Evolutionary conservation across 2,888 invertebrate species (phyloP).

Genomic region (Acronicta alni): DNA sequence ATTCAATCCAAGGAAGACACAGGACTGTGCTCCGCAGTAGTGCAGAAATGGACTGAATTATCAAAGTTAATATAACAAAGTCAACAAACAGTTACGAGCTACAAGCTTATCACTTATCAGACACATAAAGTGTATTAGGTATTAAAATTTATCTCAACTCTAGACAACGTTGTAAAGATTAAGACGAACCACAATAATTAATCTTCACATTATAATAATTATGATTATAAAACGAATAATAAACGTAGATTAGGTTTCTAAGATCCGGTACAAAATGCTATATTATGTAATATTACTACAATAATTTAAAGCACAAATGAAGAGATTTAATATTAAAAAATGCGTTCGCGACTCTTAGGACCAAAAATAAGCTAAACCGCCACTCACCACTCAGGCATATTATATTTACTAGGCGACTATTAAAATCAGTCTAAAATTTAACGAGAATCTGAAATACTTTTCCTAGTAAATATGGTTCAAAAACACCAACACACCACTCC

Average conservation of each 20-base stretch:
- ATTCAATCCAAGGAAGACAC: too few species aligned
- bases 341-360: too few species aligned
- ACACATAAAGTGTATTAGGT: conserved; percentile 8
- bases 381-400: too few species aligned
- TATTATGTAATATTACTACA: neutral
- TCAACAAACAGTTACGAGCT: conserved; percentile 2
- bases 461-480: too few species aligned
- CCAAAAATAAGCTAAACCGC: too few species aligned
- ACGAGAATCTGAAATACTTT: too few species aligned
- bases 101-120: conserved; percentile 26
- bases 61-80: conserved; percentile 9
- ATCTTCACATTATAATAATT: conserved; percentile 24
- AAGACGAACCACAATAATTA: conserved; percentile 15
- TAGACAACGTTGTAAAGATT: conserved; percentile 31
- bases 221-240: neutral
- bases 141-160: conserved; percentile 31
- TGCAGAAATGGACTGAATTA: neutral
- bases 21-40: too few species aligned
- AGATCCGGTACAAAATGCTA: conserved; percentile 10
- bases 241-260: conserved; percentile 26
- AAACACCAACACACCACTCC: too few species aligned
- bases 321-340: too few species aligned
- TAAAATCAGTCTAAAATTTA: too few species aligned
- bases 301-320: neutral
- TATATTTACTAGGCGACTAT: too few species aligned